Conservation (phyloP, 2,888 invertebrate genomes). For the Sinotaia quadrata region DNA sequence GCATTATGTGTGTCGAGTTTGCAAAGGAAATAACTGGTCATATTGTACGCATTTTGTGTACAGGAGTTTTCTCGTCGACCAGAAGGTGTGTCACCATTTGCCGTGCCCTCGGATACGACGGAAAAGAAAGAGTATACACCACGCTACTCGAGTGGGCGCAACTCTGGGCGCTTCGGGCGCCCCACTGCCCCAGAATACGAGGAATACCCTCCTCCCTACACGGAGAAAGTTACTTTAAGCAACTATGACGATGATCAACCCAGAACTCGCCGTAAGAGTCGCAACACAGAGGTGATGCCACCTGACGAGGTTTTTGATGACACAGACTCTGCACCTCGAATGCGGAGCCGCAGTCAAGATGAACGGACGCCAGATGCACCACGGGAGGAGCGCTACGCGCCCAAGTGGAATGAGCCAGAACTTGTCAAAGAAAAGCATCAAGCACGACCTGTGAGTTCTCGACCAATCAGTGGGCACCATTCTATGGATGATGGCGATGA, state of each 20-base stretch:
- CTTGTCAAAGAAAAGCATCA: neutral
- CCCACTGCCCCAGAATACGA: neutral
- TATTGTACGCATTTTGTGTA: too few species aligned
- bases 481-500: neutral
- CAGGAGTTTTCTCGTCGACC: too few species aligned
- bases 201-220: constrained; percentile 20
- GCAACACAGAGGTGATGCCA: neutral
- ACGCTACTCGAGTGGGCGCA: constrained; percentile 11
- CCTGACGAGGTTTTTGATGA: neutral
- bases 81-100: constrained; percentile 8
- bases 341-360: constrained; percentile 10
- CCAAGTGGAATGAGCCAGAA: neutral
- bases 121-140: constrained; percentile 15
- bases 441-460: neutral
- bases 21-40: too few species aligned
- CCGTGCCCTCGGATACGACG: constrained; percentile 16
- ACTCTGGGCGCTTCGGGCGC: neutral
- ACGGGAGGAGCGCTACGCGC: neutral
- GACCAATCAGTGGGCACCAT: neutral
- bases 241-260: neutral
- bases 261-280: constrained; percentile 10
- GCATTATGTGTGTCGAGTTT: too few species aligned
- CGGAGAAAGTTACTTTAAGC: constrained; percentile 4
- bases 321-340: neutral
- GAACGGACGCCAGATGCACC: neutral